A percentile compares a stretch with the other conserved stretches of the same genome.
These are phyloP conservation scores for Actenoides hombroni DNA, from an alignment of 2,113 vertebrate genomes.

Conservation along the genomic window DNA sequence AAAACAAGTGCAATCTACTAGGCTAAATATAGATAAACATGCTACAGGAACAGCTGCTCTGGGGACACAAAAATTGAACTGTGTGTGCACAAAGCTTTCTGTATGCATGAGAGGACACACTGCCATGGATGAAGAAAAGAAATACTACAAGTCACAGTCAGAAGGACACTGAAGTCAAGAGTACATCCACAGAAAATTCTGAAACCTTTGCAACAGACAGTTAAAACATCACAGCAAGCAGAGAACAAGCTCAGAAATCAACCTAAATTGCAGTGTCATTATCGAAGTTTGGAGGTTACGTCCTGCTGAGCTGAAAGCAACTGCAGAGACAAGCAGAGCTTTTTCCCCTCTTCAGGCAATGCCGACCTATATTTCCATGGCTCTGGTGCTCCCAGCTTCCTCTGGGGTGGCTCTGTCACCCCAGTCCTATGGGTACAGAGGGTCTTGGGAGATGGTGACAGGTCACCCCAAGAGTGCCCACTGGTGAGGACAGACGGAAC, in stretches of 20 bases:
- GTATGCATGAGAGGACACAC: background rate
- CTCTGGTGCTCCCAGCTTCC: background rate
- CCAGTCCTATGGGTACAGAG: accelerated
- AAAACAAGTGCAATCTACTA: background rate
- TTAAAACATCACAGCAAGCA: background rate
- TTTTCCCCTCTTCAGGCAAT: background rate
- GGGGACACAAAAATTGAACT: background rate
- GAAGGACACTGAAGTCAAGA: background rate
- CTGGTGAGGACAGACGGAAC: accelerated
- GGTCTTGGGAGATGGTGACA: background rate
- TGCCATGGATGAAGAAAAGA: background rate
- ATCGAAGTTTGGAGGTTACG: background rate
- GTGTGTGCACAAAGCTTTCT: background rate
- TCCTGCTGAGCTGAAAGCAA: background rate
- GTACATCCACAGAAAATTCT: background rate
- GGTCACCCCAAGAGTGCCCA: background rate
- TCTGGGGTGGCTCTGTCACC: accelerated
- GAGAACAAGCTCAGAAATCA: background rate
- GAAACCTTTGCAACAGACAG: background rate
- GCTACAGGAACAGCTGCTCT: background rate
- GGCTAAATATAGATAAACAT: background rate
- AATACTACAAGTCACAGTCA: background rate
- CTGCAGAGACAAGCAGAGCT: background rate
- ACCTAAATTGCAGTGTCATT: background rate
- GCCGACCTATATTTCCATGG: background rate